phyloP scores from a whole-genome alignment of 30 jellyfish, hydroid and myxozoan genomes.

The Aurelia coerulea region DNA sequence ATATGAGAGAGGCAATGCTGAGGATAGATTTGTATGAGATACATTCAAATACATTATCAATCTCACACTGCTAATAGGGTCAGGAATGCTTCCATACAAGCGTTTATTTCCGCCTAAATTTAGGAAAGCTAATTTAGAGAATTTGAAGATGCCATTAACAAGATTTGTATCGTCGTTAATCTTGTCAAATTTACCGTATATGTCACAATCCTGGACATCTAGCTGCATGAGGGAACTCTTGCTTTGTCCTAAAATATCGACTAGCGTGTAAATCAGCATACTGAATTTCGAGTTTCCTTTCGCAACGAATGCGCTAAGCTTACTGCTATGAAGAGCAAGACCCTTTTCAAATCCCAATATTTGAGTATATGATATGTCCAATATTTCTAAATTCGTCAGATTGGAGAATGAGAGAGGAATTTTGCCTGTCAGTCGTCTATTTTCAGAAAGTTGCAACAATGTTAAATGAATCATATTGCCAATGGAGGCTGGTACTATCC shows the following conservation, averaged over 20 bases:
- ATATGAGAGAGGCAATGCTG: slow-evolving; percentile 47
- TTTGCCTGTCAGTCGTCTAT: slow-evolving; percentile 32
- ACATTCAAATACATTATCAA: slow-evolving; percentile 42
- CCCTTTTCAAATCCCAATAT: slow-evolving; percentile 63
- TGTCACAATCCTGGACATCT: slow-evolving; percentile 46
- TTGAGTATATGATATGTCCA: slow-evolving; percentile 53
- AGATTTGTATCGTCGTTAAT: slow-evolving; percentile 42
- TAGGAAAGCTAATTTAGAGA: slow-evolving; percentile 45
- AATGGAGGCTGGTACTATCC: slow-evolving; percentile 54
- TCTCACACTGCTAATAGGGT: slow-evolving; percentile 47
- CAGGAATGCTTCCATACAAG: slow-evolving; percentile 60
- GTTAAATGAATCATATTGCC: slow-evolving; percentile 21
- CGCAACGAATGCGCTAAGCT: slow-evolving; percentile 50
- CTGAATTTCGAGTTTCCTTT: slow-evolving; percentile 29
- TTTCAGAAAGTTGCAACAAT: slow-evolving; percentile 48
- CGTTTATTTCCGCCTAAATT: slow-evolving; percentile 56
- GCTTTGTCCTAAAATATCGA: slow-evolving; percentile 20
- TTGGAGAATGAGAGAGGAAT: slow-evolving; percentile 53
- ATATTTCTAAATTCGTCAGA: slow-evolving; percentile 42
- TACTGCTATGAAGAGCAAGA: slow-evolving; percentile 21
- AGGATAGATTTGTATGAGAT: slow-evolving; percentile 25
- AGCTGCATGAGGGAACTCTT: slow-evolving; percentile 47
- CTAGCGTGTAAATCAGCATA: slow-evolving; percentile 25
- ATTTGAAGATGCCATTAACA: slow-evolving; percentile 35
- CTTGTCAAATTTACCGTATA: slow-evolving; percentile 52